Base-by-base conservation (phyloP, 2,888 invertebrate species). In the Luffia ferchaultella region DNA sequence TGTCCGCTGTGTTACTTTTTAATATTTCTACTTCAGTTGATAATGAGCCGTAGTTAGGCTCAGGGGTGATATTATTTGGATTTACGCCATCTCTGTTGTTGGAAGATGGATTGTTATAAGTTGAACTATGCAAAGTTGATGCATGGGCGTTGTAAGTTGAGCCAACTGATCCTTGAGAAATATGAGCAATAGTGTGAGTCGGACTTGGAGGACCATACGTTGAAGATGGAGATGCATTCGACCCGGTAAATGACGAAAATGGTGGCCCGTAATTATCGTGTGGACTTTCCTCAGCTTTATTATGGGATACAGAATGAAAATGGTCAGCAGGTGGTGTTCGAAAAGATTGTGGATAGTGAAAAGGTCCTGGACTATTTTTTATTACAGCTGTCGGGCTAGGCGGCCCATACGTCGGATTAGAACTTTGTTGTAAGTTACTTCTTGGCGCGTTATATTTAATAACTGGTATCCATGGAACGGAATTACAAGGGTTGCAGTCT, bases 381-480 rank as follows among this genome's bases (percentile, higher is more conserved):
- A 67, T 58, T 46, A 67, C 64, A 42, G 74, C 72, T 30, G 78
- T 80, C 3, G 75, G 74, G 62, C 75, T 77, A 1, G 80, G 79
- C 2, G 77, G 73, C 15, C 80, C 79, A 52, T 83, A 80, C 1
- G 79, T 76, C 1, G 80, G 73, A 53, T 64, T 63, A 20, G 59
- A 57, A 62, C 62, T 74, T 55, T 67, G 69, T 51, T 67, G 62
- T 53, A 62, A 51, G 65, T 67, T 75, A 70, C 76, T 73, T 58
- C 68, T 64, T 57, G 70, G 71, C 65, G 75, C 60, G 62, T 78
- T 76, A 64, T 80, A 85, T 69, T 73, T 75, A 59, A 83, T 73
- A 55, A 93, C 88, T 41, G 94, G 94, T 60, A 92, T 87, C 94
- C 94, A 94, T 53, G 94, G 93, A 62, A 89, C 87, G 67, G 88